Conservation (phyloP, 2,113 vertebrate species). For the Rostratula benghalensis region DNA sequence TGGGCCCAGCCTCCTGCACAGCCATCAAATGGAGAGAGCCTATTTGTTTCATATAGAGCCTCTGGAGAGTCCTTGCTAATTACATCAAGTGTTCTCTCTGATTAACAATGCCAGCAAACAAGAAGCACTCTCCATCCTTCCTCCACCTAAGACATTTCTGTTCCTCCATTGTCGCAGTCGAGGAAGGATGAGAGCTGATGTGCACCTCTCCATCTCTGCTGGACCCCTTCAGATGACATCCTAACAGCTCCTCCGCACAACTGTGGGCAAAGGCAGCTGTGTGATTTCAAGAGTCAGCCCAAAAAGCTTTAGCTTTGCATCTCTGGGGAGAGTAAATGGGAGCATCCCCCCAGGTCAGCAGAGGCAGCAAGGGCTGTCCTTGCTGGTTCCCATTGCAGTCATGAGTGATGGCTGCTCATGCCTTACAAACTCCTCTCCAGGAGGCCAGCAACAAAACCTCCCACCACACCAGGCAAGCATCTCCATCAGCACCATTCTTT, state of each 20-base stretch:
- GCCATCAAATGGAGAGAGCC: not conserved
- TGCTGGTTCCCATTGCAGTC: not conserved
- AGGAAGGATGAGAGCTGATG: not conserved
- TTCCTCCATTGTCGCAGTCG: not conserved
- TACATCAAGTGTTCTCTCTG: not conserved
- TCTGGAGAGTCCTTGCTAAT: not conserved
- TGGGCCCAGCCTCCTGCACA: not conserved
- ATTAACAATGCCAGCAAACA: not conserved
- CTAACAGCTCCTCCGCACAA: not conserved
- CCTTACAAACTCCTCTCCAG: not conserved
- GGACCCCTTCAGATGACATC: not conserved
- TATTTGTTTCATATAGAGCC: not conserved
- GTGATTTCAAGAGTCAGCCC: not conserved
- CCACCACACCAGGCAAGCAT: not conserved
- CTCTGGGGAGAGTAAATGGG: not conserved
- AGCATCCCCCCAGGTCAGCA: not conserved
- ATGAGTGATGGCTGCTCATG: not conserved
- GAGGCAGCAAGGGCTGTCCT: not conserved
- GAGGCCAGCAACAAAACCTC: not conserved
- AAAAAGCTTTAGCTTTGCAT: not conserved
- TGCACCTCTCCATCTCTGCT: not conserved
- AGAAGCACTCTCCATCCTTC: not conserved
- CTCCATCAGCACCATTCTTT: not conserved
- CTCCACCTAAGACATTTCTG: not conserved
- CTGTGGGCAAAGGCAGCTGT: not conserved